Evolutionary conservation across 2,888 invertebrate genomes (phyloP), one percentile per base, ranked within the genome.

Genomic region (Drosophila gaucha): DNA sequence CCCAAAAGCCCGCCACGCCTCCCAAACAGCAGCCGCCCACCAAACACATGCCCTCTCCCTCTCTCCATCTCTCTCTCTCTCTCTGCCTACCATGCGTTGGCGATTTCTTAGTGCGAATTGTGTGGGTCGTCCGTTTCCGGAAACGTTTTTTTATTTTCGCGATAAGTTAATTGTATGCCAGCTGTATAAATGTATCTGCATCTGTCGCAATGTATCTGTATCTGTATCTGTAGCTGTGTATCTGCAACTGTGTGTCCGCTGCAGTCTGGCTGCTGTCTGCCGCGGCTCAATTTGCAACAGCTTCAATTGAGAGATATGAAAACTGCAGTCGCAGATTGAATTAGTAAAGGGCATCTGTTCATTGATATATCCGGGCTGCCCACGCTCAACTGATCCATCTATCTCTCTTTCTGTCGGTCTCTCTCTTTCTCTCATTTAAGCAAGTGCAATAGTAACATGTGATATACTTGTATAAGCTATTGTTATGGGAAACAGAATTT

Each of bases 161-260:
- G 84, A 88, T 83, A 88, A 87, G 79, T 87, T 87, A 84, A 86
- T 86, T 85, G 86, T 84, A 77, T 79, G 70, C 39, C 70, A 50
- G 60, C 63, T 39, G 12, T 14, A 30, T 22, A 39, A 20, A 35
- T 26, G 58, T 46, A 46, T 46, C 44, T 57, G 20, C 30, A 44
- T 38, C 39, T 31, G 57, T 39, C 18, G 5, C 22, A 26, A 28
- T 36, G 36, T 44, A 36, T 36, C 30, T 56, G 18, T 14, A 26
- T 14, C 14, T 30, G 39, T 33, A 46, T 10, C 39, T 35, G 28
- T n/a, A 4, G 5, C 20, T 33, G 35, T 54, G 20, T 18, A 16
- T 22, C 46, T 36, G 36, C 6, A 39, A 24, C 30, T 59, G 47
- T 54, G 31, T 16, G 16, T 26, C 57, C 9, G 52, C 46, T 35